phyloP scores from a whole-genome alignment of 2,888 invertebrate genomes.

The Pandemis cinnamomeana region DNA sequence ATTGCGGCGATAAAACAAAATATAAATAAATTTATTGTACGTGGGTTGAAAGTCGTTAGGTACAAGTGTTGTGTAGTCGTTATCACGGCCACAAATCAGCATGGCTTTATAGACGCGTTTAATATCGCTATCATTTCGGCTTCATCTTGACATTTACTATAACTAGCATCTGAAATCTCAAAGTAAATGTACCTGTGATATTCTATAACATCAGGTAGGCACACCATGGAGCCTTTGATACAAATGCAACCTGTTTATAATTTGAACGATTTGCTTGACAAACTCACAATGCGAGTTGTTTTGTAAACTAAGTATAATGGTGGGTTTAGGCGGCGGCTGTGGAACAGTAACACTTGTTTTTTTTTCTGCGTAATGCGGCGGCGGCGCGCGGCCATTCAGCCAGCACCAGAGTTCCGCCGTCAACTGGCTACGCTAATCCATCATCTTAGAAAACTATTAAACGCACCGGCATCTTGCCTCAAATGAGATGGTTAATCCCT shows the following conservation, averaged over 20 bases:
- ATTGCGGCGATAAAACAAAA: constrained; percentile 49
- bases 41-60: constrained; percentile 40
- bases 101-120: constrained; percentile 33
- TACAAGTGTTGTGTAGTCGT: constrained; percentile 36
- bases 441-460: constrained; percentile 71
- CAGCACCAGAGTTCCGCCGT: constrained; percentile 52
- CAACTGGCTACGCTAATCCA: constrained; percentile 75
- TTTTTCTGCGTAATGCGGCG: constrained; percentile 70
- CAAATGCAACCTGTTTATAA: constrained; percentile 21
- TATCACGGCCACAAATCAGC: constrained; percentile 35
- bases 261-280: constrained; percentile 27
- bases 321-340: constrained; percentile 51
- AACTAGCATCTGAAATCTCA: background rate
- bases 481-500: constrained; percentile 75
- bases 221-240: background rate
- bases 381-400: constrained; percentile 55
- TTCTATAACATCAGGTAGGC: constrained; percentile 11
- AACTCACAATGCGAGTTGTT: constrained; percentile 35
- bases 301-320: constrained; percentile 42
- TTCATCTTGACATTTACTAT: constrained; percentile 8
- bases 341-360: constrained; percentile 61
- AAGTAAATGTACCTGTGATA: background rate
- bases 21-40: constrained; percentile 38
- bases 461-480: constrained; percentile 72
- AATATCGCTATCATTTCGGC: constrained; percentile 29